Evolutionary conservation across 2,888 invertebrate genomes (phyloP), one percentile per base, ranked within the genome.

Genomic region (Pogonocherus hispidulus): DNA sequence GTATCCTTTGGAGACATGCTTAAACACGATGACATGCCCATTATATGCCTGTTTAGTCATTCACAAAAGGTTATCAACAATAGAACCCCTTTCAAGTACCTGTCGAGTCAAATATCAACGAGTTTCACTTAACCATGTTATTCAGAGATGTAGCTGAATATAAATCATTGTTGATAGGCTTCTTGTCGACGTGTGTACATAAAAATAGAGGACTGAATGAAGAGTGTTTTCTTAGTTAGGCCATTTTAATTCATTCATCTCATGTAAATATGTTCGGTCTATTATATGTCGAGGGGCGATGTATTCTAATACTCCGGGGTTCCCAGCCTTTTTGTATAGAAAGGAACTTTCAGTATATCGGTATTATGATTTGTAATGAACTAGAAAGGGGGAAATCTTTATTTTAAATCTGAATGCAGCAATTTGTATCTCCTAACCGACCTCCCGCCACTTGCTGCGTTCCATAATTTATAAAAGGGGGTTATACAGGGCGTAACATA

Each of bases 41-140:
- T 32, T 46, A 59, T 54, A 67, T 67, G 67, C 67, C 64, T 54
- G 63, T 49, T 57, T 66, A 47, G 63, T 59, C 71, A 67, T 71
- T 68, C 71, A 68, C 55, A 60, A 67, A 66, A 67, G 59, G 66
- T 63, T 65, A 66, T 55, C 67, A 66, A 67, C 67, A 71, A 71
- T 71, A 60, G 57, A 70, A 54, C 49, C 67, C 63, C 57, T n/a
- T n/a, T n/a, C n/a, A n/a, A n/a, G 71, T 68, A 71, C 71, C 71
- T 71, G 71, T 71, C 67, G 66, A 60, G 67, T 54, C 57, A 22
- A 5, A 22, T 9, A 55, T 47, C 23, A 67, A 67, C 67, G 68
- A 66, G 66, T 66, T 49, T 63, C 64, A 66, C 66, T 71, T 57
- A 52, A 66, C 63, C 66, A 46, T 68, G 66, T 62, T 63, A 66